phyloP scores from a whole-genome alignment of 2,888 invertebrate species.

The Lomographa bimaculata region DNA sequence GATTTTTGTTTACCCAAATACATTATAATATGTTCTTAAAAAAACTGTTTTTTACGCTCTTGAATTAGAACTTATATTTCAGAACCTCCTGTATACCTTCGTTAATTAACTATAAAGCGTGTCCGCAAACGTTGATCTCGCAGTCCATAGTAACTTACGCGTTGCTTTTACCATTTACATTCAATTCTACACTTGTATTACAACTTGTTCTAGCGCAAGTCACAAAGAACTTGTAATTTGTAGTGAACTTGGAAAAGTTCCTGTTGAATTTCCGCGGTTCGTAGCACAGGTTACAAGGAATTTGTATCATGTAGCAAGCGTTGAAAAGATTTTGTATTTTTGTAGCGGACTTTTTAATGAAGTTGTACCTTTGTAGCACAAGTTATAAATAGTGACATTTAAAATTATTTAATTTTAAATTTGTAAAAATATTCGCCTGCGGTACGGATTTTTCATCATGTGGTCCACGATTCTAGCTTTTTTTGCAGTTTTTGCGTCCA shows the following conservation, averaged over 20 bases:
- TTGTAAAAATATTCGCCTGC: too few relatives aligned
- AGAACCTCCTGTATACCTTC: constrained; percentile 36
- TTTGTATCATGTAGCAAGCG: neutral
- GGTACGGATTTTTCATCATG: constrained; percentile 1
- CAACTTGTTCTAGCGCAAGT: neutral
- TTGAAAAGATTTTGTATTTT: neutral
- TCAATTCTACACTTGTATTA: neutral
- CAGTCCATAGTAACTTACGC: constrained; percentile 12
- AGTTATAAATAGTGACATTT: too few relatives aligned
- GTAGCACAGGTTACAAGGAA: neutral
- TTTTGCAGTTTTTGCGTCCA: neutral
- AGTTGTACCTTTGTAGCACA: neutral
- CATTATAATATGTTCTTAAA: too few relatives aligned
- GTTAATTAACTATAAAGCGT: constrained; percentile 14
- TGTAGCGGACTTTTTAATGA: too few relatives aligned
- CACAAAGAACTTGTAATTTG: neutral
- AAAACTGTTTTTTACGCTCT: too few relatives aligned
- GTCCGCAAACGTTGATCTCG: neutral
- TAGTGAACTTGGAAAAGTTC: too few relatives aligned
- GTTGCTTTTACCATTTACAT: too few relatives aligned
- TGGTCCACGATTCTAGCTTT: neutral
- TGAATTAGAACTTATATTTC: too few relatives aligned
- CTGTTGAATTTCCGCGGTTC: too few relatives aligned
- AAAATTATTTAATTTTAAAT: too few relatives aligned
- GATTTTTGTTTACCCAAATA: too few relatives aligned